phyloP scores from a whole-genome alignment of 2,797 vertebrate species.

The Lagothrix lagotricha region DNA sequence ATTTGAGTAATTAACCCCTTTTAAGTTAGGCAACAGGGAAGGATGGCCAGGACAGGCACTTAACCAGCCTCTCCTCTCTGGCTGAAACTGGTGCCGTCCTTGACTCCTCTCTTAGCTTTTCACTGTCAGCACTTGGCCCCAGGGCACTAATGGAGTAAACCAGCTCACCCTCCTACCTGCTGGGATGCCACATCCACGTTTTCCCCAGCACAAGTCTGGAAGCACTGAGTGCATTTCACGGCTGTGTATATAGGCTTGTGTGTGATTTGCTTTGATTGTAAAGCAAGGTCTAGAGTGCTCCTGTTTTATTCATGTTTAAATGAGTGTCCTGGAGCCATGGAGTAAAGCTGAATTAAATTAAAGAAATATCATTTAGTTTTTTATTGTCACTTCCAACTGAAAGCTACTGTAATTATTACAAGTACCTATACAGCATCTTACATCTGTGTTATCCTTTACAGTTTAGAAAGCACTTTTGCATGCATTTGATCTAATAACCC shows the following conservation, averaged over 20 bases:
- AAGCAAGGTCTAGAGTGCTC: conserved; percentile 22
- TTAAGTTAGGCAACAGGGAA: background rate
- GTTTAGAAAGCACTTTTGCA: background rate
- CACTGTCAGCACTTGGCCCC: background rate
- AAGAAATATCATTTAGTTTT: background rate
- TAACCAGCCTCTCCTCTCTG: background rate
- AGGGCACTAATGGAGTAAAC: background rate
- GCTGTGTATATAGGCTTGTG: background rate
- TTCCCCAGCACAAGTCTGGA: background rate
- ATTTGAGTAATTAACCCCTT: background rate
- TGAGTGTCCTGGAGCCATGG: background rate
- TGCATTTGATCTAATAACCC: background rate
- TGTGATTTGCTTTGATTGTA: background rate
- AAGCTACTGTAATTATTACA: background rate
- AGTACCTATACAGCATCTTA: background rate
- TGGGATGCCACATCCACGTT: background rate
- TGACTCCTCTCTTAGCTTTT: background rate
- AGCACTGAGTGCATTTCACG: background rate
- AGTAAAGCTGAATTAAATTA: conserved; percentile 24
- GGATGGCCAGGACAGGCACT: background rate
- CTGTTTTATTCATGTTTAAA: conserved; percentile 42
- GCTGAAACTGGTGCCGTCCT: background rate
- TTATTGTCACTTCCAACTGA: background rate
- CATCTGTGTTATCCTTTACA: background rate
- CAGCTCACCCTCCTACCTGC: background rate